Base-by-base conservation (phyloP, 2,113 vertebrate genomes). In the Narcine bancroftii region DNA sequence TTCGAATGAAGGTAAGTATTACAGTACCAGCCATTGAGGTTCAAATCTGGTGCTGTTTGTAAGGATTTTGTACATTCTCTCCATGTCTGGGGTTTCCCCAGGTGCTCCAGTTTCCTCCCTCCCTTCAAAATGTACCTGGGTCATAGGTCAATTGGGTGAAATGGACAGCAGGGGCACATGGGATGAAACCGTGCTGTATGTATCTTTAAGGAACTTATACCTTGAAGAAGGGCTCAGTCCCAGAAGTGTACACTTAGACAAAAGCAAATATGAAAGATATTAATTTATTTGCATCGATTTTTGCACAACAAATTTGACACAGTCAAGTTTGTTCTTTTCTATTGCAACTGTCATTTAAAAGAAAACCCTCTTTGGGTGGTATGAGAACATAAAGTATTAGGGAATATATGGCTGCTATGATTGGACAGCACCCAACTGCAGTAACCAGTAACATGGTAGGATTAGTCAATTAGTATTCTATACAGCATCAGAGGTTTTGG, bases 401-500 rank as follows among this genome's bases (percentile, higher is more conserved):
- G 45, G 63, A 24, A 69, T 69, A 33, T 65, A 69, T 47, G 21
- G 36, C 2, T 21, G 60, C 89, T 47, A 47, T 39, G 71, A 69
- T 91, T 91, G 89, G 89, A 71, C 89, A 71, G 45, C 21, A 71
- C 60, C 89, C 89, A 71, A 65, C 60, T 26, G 53, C 53, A 89
- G 85, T 42, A 42, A 42, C 53, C 53, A 89, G 85, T 42, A 42
- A 42, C 53, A 29, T 65, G 36, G 60, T 19, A 66, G 42, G 42
- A 47, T 29, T 91, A 91, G 45, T 91, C 42, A 91, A 71, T 71
- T 91, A 71, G 89, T 91, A 91, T 91, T 66, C 89, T 91, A 69
- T 45, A 36, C 7, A 91, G 39, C 39, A 33, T 17, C 29, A 65
- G 24, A 45, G 13, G 65, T 42, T 42, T 91, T 91, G 89, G 65